Conservation (phyloP, 2,888 invertebrate genomes). For the Branchellion lobata region DNA sequence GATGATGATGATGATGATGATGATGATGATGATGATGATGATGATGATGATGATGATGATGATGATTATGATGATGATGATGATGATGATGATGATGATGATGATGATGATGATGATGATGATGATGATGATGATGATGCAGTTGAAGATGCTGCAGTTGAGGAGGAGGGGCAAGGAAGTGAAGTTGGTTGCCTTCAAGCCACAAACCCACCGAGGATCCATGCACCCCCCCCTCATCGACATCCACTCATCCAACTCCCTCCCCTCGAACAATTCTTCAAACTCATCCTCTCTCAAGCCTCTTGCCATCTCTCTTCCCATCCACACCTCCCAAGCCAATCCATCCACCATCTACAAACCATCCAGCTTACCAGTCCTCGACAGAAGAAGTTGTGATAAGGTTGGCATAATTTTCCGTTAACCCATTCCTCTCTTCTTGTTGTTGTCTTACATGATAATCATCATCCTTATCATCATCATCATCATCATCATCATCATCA, state of each 20-base stretch:
- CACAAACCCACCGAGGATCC: neutral
- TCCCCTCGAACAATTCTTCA: no score
- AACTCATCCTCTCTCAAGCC: no score
- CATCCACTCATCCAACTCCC: no score
- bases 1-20: conserved; percentile 38
- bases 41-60: neutral
- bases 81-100: neutral
- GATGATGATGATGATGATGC: neutral
- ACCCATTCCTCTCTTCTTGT: no score
- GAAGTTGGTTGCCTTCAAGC: neutral
- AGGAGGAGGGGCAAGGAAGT: neutral
- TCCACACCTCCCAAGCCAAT: neutral
- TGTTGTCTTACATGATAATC: no score
- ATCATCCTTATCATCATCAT: no score
- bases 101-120: conserved; percentile 6
- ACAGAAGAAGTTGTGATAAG: no score
- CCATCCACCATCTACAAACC: neutral
- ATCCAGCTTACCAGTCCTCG: no score
- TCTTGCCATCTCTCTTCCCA: no score
- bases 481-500: no score
- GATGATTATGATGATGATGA: neutral
- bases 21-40: conserved; percentile 25
- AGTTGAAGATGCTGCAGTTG: neutral
- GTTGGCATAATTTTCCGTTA: no score
- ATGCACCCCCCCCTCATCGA: neutral